A percentile compares a stretch with the other conserved stretches of the same genome.
Conservation (phyloP, 2,888 invertebrate species). For the Spatulosminthurus flaviceps region DNA sequence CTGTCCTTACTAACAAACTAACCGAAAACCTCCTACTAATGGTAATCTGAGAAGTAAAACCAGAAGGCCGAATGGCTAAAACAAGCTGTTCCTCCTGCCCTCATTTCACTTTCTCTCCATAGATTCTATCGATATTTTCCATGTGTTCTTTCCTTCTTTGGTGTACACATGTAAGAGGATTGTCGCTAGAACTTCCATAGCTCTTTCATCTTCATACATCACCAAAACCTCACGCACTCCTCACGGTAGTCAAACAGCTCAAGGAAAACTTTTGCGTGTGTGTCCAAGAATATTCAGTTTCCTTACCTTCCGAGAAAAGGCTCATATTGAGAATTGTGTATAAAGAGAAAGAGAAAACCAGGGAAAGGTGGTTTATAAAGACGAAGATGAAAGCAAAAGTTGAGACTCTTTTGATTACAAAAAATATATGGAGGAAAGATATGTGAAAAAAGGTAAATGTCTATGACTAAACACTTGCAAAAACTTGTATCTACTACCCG, state of each 20-base stretch:
- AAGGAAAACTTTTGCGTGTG: neutral
- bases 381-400: neutral
- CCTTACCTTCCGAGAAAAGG: neutral
- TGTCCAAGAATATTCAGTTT: constrained; percentile 1
- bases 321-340: neutral
- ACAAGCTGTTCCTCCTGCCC: constrained; percentile 39
- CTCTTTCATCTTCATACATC: constrained; percentile 6
- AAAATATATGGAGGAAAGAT: too few relatives aligned
- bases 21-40: too few relatives aligned
- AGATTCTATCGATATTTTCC: constrained; percentile 3
- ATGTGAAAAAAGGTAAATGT: too few relatives aligned
- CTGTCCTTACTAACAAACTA: too few relatives aligned
- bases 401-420: too few relatives aligned
- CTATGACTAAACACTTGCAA: too few relatives aligned
- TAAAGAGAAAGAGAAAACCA: too few relatives aligned
- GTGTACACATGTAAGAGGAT: neutral
- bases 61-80: constrained; percentile 25
- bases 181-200: neutral
- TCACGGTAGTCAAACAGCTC: neutral
- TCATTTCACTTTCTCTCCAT: constrained; percentile 21
- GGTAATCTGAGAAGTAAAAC: constrained; percentile 28
- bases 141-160: neutral
- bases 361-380: neutral
- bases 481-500: too few relatives aligned
- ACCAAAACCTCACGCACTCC: neutral